Base-by-base conservation (phyloP, 2,797 vertebrate genomes). In the Stomatorhinus walkeri region DNA sequence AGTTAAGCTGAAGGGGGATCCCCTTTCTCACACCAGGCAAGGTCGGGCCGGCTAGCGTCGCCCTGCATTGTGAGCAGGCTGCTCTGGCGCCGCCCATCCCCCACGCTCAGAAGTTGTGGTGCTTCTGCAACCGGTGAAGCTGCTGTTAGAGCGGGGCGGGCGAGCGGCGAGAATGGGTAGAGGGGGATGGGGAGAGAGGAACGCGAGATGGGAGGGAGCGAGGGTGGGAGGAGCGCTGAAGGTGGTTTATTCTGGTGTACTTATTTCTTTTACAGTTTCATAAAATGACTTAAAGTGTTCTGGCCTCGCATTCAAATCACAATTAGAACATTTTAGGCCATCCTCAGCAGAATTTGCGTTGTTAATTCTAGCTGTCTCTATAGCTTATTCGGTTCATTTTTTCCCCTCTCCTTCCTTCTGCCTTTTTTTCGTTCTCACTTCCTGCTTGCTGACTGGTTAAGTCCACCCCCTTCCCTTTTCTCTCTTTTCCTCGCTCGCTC, bases 91-190 rank as follows among this genome's bases (percentile, higher is more conserved):
- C 85, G 88, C 93, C 96, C 96, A 95, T 96, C 96, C 96, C 96
- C 96, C 96, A 96, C 93, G 92, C 92, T 90, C 93, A 94, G 94
- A 94, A 95, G 93, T 93, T 96, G 95, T 93, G 95, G 94, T 95
- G 95, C 95, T 95, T 91, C 91, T 92, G 91, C 91, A 92, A 91
- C 91, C 91, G 91, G 91, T 91, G 89, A 89, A 88, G 91, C 92
- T 92, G 95, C 94, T 91, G 91, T 90, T 91, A 22, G 93, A 94
- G 94, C 93, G 93, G 59, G 87, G 90, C 89, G 90, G 89, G 49
- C 61, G 88, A 89, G 84, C 64, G 85, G 91, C 91, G 93, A 90
- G 90, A 91, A 90, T 93, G 93, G 91, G 93, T 92, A 91, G 92
- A 89, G 92, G 89, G 90, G 92, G 91, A 88, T 88, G 83, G 91